These are phyloP conservation scores for Gallinago media DNA, from an alignment of 2,113 vertebrate species.

Conservation along the genomic window DNA sequence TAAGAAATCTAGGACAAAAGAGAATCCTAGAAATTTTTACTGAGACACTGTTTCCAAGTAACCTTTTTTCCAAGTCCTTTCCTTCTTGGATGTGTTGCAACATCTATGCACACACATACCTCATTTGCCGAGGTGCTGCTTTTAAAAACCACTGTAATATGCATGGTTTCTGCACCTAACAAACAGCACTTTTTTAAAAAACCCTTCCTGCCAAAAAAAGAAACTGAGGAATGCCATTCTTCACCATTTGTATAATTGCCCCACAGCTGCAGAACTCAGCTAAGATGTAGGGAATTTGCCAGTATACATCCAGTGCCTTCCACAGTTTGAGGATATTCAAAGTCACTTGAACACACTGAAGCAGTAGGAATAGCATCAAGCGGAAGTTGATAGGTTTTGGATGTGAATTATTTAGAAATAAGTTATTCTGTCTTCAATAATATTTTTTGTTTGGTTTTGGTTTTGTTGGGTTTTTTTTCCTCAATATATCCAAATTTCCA, in stretches of 20 bases:
- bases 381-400: background rate
- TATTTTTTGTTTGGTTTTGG: too few species aligned
- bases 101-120: background rate
- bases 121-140: background rate
- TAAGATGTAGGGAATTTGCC: background rate
- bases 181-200: background rate
- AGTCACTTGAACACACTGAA: background rate
- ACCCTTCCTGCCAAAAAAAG: accelerated
- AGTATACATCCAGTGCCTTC: background rate
- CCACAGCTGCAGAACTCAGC: background rate
- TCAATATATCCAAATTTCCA: background rate
- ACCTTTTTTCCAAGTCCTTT: background rate
- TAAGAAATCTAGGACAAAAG: background rate
- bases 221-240: background rate
- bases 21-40: background rate
- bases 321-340: background rate
- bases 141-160: background rate
- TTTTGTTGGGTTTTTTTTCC: too few species aligned
- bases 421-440: background rate
- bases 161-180: background rate
- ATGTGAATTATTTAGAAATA: background rate
- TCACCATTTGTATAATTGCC: background rate
- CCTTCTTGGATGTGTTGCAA: background rate
- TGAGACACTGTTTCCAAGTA: background rate
- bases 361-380: background rate